Evolutionary conservation across 2,113 vertebrate species (phyloP), one percentile per base, ranked within the genome.

Genomic region (Gobio gobio): DNA sequence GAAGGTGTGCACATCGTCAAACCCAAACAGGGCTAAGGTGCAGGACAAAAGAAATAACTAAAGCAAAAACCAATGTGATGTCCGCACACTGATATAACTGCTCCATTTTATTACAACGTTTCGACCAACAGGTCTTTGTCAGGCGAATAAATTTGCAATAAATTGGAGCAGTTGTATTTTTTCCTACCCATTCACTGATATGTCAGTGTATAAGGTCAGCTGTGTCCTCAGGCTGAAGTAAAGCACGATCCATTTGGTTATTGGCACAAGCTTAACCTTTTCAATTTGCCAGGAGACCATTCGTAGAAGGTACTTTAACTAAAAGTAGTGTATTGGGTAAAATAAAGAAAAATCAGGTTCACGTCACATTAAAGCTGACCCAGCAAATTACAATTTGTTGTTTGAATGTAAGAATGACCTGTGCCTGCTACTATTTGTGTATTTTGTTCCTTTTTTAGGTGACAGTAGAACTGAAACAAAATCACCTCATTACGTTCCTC

Each of bases 371-470:
- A 86, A 78, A 77, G 22, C 77, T 78, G 22, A 84, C 63, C 20
- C 13, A 85, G 73, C 54, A 64, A 72, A 70, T 68, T 73, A 20
- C 24, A 77, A 68, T 58, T 77, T 74, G 49, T 40, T 26, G 24
- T 86, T 45, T 75, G 80, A 70, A 83, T 56, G 13, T 56, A 49
- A 22, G 43, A 9, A 76, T 36, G 58, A 77, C 8, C 73, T 77
- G 51, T 40, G 12, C 43, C 77, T 75, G 68, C 63, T 58, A 51
- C 33, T 85, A 22, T 58, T 51, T 26, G 18, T 91, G 92, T 91
- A 91, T 91, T 92, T 92, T 88, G 89, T 91, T 76, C 40, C 73
- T 63, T 73, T 80, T 63, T 58, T 40, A 54, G 13, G 26, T 85
- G 58, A 84, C 51, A 82, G 54, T 68, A 83, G n/a, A 59, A 63